Evolutionary conservation across 2,113 vertebrate genomes (phyloP).

Genomic region (Heliornis fulica): DNA sequence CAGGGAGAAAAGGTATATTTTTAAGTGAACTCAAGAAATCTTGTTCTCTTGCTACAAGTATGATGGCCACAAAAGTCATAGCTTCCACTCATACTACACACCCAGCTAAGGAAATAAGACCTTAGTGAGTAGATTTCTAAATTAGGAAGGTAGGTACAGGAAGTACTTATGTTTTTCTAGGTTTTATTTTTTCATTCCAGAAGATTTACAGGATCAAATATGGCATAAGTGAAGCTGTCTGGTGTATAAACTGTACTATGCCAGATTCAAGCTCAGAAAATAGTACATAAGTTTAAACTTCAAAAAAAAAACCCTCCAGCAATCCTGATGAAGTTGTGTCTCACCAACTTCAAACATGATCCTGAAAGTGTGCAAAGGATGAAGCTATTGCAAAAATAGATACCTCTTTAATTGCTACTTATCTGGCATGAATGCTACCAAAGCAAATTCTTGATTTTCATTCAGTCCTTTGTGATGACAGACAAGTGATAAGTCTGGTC

Average conservation of each 20-base stretch:
- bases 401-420: not conserved
- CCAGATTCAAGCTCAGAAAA: not conserved
- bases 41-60: not conserved
- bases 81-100: not conserved
- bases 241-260: not conserved
- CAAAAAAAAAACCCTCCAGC: not conserved
- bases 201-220: not conserved
- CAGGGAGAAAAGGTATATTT: not conserved
- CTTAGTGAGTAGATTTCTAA: not conserved
- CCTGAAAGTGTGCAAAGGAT: not conserved
- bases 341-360: not conserved
- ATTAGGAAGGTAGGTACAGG: accelerated
- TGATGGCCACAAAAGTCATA: not conserved
- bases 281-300: not conserved
- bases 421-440: not conserved
- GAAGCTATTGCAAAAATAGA: not conserved
- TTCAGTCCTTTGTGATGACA: not conserved
- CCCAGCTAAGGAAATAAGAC: not conserved
- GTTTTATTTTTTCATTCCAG: not conserved
- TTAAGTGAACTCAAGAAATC: not conserved
- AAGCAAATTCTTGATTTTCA: not conserved
- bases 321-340: not conserved
- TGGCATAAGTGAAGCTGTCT: not conserved
- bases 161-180: not conserved
- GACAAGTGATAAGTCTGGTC: not conserved